Base-by-base conservation (phyloP, 2,113 vertebrate species). In the Centropus bengalensis region DNA sequence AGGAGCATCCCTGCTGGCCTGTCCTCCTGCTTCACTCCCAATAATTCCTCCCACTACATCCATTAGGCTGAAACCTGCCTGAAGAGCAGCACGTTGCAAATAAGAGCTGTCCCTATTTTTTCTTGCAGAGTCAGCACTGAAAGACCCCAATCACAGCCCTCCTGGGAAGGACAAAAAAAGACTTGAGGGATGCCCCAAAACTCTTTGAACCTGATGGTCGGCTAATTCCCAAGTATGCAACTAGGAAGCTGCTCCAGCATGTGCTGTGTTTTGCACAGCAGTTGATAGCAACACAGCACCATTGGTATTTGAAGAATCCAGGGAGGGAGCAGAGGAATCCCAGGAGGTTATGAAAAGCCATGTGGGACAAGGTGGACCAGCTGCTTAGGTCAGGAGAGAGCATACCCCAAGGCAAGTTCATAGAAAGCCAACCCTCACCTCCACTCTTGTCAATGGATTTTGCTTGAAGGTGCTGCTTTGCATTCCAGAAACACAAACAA, bases 271-370 rank as follows among this genome's bases (percentile, higher is more conserved):
- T 93, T 77, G 88, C 86, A 77, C 26, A 80, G 68, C 32, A 88
- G 95, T 56, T 96, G 92, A 95, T 52, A 92, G 47, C 30, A 94
- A 83, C 47, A 66, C 52, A 76, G 82, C 74, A 63, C 0, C 0
- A 82, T 4, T 0, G 52, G 86, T 49, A 96, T 96, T 88, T 86
- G 42, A 95, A 81, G 92, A 96, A 96, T 93, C 38, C 66, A 69
- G 78, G 90, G 68, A 78, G 56, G 64, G 68, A 92, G 67, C 42
- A 88, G 71, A 90, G 33, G 52, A 45, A 21, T 67, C 74, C 59
- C 2, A 1, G 52, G 30, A 83, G 33, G 38, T 93, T 77, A 81
- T 52, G 56, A 64, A 92, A 71, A 94, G 44, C 52, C 62, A 28
- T 74, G 79, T 78, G 73, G 73, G 59, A 24, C 52, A 90, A 88